These are phyloP conservation scores for Gortyna flavago DNA, from an alignment of 2,888 invertebrate genomes.

Conservation along the genomic window DNA sequence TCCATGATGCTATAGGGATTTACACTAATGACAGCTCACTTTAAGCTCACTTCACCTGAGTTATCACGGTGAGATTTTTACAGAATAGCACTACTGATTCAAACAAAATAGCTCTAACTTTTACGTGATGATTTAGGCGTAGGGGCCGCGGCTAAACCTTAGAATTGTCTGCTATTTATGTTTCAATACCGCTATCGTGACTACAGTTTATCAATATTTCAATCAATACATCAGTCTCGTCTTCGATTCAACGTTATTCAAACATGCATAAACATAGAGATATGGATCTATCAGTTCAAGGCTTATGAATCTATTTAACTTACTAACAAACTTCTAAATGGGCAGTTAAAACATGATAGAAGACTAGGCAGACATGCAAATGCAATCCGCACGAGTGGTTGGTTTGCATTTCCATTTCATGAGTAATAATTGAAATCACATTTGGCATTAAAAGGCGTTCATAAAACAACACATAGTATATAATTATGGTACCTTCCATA, in stretches of 20 bases:
- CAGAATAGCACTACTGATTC: no score
- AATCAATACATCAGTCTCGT: conserved; percentile 32
- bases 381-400: not conserved
- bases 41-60: no score
- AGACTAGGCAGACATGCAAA: not conserved
- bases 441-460: conserved; percentile 8
- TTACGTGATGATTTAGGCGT: no score
- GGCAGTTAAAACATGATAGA: not conserved
- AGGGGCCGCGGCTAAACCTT: not conserved
- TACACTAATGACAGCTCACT: no score
- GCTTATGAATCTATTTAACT: conserved; percentile 13
- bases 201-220: conserved; percentile 20
- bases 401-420: not conserved
- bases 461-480: not conserved
- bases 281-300: conserved; percentile 15
- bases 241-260: conserved; percentile 18
- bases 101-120: not conserved
- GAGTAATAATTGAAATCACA: not conserved
- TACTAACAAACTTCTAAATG: not conserved
- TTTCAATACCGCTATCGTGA: conserved; percentile 24
- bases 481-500: not conserved
- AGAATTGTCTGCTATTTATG: conserved; percentile 11
- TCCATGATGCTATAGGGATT: no score
- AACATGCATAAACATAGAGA: conserved; percentile 24
- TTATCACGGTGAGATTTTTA: no score